Percentiles rank a stretch among this genome's conserved stretches.
Evolutionary conservation across 2,888 invertebrate species (phyloP).

Genomic region (Drosophila hawaiiensis): DNA sequence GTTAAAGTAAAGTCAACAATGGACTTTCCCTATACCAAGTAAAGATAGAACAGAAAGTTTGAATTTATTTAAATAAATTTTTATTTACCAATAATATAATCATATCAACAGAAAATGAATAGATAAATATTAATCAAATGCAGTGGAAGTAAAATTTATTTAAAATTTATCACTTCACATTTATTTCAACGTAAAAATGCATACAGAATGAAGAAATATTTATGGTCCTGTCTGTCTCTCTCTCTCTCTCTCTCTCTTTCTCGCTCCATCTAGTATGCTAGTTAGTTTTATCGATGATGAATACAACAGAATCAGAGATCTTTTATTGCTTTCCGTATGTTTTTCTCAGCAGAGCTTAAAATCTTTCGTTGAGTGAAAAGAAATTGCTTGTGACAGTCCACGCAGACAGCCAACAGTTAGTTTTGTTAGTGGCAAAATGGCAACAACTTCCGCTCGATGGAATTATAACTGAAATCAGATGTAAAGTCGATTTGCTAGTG

Average conservation of each 20-base stretch:
- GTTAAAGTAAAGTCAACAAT: conserved; percentile 10
- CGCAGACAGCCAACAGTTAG: background rate
- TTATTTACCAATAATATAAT: background rate
- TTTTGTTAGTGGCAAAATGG: conserved; percentile 36
- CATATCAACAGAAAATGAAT: too few relatives aligned
- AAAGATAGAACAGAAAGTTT: background rate
- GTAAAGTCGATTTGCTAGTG: conserved; percentile 1
- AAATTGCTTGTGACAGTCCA: background rate
- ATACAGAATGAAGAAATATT: background rate
- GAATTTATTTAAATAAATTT: background rate
- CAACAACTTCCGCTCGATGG: conserved; percentile 53
- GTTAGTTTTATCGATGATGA: too few relatives aligned
- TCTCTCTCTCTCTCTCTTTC: too few relatives aligned
- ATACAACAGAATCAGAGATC: background rate
- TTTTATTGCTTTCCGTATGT: background rate
- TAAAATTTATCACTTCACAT: background rate
- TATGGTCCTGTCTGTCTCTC: background rate
- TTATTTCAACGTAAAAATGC: background rate
- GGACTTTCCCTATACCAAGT: background rate
- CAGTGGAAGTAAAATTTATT: background rate
- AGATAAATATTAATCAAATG: too few relatives aligned
- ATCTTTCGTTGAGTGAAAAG: background rate
- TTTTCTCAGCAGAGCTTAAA: background rate
- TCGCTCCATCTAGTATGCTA: background rate
- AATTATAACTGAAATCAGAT: conserved; percentile 20